Percentiles rank a stretch among this genome's conserved stretches.
phyloP scores from a whole-genome alignment of 2,113 vertebrate species.

The Stigmatopora argus region DNA sequence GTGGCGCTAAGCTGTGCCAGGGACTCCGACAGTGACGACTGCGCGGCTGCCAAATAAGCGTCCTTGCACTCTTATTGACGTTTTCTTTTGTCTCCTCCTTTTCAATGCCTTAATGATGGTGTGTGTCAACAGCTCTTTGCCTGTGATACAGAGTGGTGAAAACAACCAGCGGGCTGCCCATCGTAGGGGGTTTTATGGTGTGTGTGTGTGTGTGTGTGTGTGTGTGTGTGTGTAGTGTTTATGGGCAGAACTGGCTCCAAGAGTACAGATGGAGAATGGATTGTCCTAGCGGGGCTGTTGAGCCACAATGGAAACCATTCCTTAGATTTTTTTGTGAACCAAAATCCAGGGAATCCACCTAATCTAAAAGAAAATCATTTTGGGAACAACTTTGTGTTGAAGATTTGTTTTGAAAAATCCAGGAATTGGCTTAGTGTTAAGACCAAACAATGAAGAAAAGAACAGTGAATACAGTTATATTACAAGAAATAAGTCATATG shows the following conservation, averaged over 20 bases:
- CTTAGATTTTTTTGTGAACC: no score
- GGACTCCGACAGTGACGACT: conserved; percentile 32
- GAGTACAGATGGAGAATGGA: conserved; percentile 65
- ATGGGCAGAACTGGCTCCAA: conserved; percentile 43
- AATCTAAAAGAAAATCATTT: no score
- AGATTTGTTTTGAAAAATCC: no score
- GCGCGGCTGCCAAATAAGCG: conserved; percentile 34
- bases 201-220: conserved; percentile 5
- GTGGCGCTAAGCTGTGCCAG: conserved; percentile 31
- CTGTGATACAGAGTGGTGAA: conserved; percentile 57
- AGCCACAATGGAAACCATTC: conserved; percentile 8
- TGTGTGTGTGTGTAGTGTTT: conserved; percentile 1
- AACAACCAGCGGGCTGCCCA: conserved; percentile 59
- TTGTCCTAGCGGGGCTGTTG: conserved; percentile 49
- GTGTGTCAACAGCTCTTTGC: conserved; percentile 57
- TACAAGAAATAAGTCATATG: no score
- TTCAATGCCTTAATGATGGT: conserved; percentile 35
- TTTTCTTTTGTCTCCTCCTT: conserved; percentile 51
- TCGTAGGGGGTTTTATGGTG: conserved; percentile 43
- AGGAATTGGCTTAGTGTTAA: no score
- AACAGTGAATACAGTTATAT: no score
- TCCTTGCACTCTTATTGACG: conserved; percentile 31
- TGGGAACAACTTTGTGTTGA: no score
- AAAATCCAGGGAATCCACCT: no score
- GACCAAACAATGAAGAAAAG: no score